Conservation (phyloP, 2,888 invertebrate species). For the Eupithecia subfuscata region DNA sequence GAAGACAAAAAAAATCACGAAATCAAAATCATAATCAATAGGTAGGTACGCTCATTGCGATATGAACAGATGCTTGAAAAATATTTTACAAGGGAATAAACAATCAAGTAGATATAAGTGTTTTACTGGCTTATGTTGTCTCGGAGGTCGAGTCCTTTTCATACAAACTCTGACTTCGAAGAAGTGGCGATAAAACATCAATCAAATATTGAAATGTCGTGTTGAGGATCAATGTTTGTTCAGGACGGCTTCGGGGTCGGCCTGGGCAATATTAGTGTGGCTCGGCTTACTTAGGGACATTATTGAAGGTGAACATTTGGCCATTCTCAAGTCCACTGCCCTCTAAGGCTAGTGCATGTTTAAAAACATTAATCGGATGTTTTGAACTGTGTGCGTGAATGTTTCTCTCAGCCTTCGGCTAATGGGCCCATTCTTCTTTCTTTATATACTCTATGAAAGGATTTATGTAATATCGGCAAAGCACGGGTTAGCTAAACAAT, state of each 20-base stretch:
- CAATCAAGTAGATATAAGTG: neutral
- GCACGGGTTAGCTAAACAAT: slow-evolving; percentile 4
- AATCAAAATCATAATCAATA: too few species aligned
- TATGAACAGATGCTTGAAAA: too few species aligned
- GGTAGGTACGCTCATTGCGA: too few species aligned
- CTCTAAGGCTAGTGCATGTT: neutral
- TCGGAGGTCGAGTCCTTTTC: neutral
- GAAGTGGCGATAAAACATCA: slow-evolving; percentile 26
- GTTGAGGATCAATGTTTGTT: slow-evolving; percentile 30
- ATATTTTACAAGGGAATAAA: neutral
- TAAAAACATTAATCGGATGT: slow-evolving; percentile 3
- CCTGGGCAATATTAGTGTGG: slow-evolving; percentile 9
- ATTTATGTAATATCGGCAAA: neutral
- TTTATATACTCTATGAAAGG: neutral
- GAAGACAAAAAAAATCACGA: too few species aligned
- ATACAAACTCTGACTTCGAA: slow-evolving; percentile 14
- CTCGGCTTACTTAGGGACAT: slow-evolving; percentile 11
- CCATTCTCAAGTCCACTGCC: neutral
- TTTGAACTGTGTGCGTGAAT: neutral
- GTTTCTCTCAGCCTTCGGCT: neutral
- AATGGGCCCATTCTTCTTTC: neutral
- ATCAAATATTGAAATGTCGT: slow-evolving; percentile 34
- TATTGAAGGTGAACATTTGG: neutral
- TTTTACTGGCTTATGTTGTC: too few species aligned
- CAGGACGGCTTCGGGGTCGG: slow-evolving; percentile 28